phyloP scores from a whole-genome alignment of 2,797 vertebrate species.

The Prionace glauca region DNA sequence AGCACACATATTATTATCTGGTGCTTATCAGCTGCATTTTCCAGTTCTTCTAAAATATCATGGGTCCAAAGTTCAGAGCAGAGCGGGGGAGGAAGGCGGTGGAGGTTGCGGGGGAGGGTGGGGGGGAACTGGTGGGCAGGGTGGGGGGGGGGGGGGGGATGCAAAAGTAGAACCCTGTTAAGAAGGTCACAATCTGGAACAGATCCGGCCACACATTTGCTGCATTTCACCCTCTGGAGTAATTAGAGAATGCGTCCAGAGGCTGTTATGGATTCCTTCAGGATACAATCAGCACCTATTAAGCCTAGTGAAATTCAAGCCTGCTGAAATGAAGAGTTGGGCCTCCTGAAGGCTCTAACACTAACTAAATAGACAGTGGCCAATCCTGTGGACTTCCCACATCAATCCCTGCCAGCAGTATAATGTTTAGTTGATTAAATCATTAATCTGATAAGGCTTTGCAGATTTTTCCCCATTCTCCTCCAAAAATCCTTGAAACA shows the following conservation, averaged over 20 bases:
- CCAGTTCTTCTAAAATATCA: neutral
- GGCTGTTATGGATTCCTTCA: neutral
- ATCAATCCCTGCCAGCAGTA: neutral
- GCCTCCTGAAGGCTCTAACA: neutral
- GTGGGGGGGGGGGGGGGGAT: neutral
- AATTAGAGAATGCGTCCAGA: neutral
- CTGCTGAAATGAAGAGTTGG: neutral
- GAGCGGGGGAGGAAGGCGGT: too few species aligned
- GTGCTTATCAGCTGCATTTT: neutral
- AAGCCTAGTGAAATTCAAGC: neutral
- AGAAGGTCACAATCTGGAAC: neutral
- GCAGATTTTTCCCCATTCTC: neutral
- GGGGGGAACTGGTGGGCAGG: too few species aligned
- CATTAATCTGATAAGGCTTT: neutral
- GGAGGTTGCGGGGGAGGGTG: too few species aligned
- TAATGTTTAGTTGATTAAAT: neutral
- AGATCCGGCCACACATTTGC: neutral
- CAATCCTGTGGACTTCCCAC: neutral
- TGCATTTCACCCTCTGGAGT: neutral
- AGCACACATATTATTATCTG: neutral
- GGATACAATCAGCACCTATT: neutral
- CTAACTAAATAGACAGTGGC: neutral
- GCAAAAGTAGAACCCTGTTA: neutral
- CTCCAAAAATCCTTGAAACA: neutral
- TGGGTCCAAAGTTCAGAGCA: neutral